Base-by-base conservation (phyloP, 2,888 invertebrate genomes). In the Chydorus sphaericus region DNA sequence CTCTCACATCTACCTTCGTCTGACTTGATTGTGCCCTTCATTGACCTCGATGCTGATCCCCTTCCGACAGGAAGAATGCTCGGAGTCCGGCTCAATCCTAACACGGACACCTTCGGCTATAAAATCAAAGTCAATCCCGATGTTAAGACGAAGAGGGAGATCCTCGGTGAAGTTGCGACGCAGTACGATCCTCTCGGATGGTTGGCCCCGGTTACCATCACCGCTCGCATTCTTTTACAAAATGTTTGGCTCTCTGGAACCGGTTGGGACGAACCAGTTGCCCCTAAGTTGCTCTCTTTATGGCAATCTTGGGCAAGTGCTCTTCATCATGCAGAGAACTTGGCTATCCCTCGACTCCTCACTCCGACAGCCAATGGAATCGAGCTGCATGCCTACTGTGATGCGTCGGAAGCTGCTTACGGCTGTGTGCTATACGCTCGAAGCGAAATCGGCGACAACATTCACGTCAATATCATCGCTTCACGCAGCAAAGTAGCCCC, bases 131-230 rank as follows among this genome's bases (percentile, higher is more conserved):
- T 38, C 20, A 10, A 11, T 18, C 14, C 26, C n/a, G 26, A 20
- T 8, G 36, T 18, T 18, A n/a, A 16, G 11, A 38, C 54, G 16
- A 37, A 54, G 10, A n/a, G 54, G 23, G 23, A 14, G 7, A 23
- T 54, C n/a, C 38, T 54, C 14, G 10, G 39, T 39, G 38, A 37
- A 26, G 28, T 54, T 8, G 37, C 37, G 8, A 37, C n/a, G n/a
- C 28, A 38, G 18, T 54, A 54, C 38, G 38, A 54, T 20, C 54
- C 54, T 11, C 38, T 54, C 7, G 54, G 54, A 37, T 39, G 37
- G n/a, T 28, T 36, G 16, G 37, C 54, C 7, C 54, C 54, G 5
- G 23, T 54, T 11, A 38, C 20, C 14, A 26, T 54, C 28, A 14
- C 14, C 26, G 54, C 28, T 7, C 30, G 26, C 14, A 37, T 54